phyloP scores from a whole-genome alignment of 2,113 vertebrate species.

The Penelope pileata region DNA sequence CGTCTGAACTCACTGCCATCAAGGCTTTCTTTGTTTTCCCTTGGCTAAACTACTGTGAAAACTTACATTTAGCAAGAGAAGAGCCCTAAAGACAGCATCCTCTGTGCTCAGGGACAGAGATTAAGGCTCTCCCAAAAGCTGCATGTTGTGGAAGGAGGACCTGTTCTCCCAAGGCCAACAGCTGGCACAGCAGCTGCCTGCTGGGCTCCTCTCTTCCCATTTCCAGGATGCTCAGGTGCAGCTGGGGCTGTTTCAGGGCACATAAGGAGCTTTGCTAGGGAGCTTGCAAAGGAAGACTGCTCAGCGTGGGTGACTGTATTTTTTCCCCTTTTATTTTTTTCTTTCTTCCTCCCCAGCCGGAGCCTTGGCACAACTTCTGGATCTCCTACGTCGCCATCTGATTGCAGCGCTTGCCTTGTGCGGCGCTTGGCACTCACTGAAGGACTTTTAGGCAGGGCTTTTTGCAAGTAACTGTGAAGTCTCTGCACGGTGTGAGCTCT shows the following conservation, averaged over 20 bases:
- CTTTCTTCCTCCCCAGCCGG: neutral
- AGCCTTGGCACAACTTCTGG: constrained; percentile 15
- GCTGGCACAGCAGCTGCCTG: neutral
- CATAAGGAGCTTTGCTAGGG: neutral
- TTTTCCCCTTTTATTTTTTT: neutral
- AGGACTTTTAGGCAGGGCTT: accelerated
- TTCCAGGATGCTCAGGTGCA: neutral
- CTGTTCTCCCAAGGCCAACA: accelerated
- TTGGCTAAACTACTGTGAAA: neutral
- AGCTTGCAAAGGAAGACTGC: neutral
- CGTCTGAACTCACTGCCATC: neutral
- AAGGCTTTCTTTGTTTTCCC: neutral
- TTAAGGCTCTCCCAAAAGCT: neutral
- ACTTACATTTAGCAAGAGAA: neutral
- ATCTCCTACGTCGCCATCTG: constrained; percentile 51
- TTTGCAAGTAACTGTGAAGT: accelerated
- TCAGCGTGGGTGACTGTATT: neutral
- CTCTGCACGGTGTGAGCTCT: neutral
- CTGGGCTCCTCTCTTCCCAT: neutral
- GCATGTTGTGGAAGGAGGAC: neutral
- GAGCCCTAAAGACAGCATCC: neutral
- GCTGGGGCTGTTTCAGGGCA: neutral
- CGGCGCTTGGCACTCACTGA: neutral
- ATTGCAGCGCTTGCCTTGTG: neutral
- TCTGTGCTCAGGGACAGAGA: neutral